These are phyloP conservation scores for Drosophila funebris DNA, from an alignment of 1,140 invertebrate genomes.

Conservation along the genomic window DNA sequence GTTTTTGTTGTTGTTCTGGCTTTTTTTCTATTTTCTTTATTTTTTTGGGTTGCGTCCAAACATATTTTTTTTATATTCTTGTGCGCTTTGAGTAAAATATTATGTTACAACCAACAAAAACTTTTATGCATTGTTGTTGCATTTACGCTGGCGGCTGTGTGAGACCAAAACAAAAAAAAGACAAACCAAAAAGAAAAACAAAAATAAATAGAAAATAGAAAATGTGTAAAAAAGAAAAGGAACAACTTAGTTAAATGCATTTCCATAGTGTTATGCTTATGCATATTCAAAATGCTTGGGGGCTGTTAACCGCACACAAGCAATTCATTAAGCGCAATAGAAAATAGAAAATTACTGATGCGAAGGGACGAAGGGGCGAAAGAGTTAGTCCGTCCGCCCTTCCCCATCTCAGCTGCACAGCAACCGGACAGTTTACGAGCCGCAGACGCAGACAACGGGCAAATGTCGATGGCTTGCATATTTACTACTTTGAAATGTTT, in stretches of 20 bases:
- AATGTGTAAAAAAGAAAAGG: constrained; percentile 13
- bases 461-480: constrained; percentile 70
- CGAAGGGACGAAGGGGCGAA: not conserved
- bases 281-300: constrained; percentile 63
- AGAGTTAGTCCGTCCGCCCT: constrained; percentile 5
- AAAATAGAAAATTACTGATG: constrained; percentile 68
- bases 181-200: not conserved
- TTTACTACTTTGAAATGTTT: constrained; percentile 80
- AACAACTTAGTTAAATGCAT: constrained; percentile 68
- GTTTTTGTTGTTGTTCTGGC: constrained; percentile 3
- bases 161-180: constrained; percentile 34
- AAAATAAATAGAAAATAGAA: not conserved
- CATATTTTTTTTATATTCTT: constrained; percentile 52
- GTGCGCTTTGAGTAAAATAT: constrained; percentile 77
- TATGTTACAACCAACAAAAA: constrained; percentile 69
- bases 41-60: constrained; percentile 44
- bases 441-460: constrained; percentile 58
- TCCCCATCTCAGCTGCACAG: not conserved
- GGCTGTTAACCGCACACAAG: constrained; percentile 59
- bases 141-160: constrained; percentile 39
- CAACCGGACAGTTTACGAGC: constrained; percentile 66
- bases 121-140: constrained; percentile 36
- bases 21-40: constrained; percentile 4
- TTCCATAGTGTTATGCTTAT: constrained; percentile 65
- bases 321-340: constrained; percentile 79